A percentile compares a stretch with the other conserved stretches of the same genome.
Conservation (phyloP, 2,797 vertebrate species). For the Tolypeutes matacus region DNA sequence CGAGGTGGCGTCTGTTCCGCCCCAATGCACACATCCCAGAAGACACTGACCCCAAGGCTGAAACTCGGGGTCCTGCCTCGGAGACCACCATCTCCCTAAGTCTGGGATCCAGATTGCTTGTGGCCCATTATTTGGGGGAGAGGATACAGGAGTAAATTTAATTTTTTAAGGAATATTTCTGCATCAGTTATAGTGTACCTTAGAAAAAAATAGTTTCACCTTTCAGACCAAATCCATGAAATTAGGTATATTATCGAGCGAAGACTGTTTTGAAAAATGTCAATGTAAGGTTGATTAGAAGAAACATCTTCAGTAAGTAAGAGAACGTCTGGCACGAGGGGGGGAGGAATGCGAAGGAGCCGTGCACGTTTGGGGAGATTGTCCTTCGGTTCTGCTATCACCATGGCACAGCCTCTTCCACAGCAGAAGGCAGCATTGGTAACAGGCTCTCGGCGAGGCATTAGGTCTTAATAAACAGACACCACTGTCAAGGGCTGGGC, state of each 20-base stretch:
- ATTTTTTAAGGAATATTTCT: neutral
- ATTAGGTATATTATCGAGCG: neutral
- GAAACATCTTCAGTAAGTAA: fast-evolving
- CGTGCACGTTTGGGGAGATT: fast-evolving
- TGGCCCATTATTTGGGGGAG: too few relatives aligned
- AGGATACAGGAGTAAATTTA: neutral
- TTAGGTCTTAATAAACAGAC: neutral
- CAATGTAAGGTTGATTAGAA: neutral
- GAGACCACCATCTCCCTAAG: too few relatives aligned
- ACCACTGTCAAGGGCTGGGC: fast-evolving
- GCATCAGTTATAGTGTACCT: neutral
- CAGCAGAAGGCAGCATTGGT: neutral
- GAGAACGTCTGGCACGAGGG: fast-evolving
- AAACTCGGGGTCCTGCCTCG: neutral
- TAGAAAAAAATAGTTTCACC: neutral
- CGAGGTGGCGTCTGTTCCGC: neutral
- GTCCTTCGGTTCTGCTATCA: fast-evolving
- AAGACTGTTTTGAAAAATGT: neutral
- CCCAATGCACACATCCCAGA: fast-evolving
- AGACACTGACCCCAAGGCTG: neutral
- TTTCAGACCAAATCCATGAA: neutral
- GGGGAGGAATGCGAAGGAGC: fast-evolving
- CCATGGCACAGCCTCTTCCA: neutral
- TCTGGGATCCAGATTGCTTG: fast-evolving
- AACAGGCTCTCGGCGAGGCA: fast-evolving